Base-by-base conservation (phyloP, 2,888 invertebrate genomes). In the Drosophila fungiperda region DNA sequence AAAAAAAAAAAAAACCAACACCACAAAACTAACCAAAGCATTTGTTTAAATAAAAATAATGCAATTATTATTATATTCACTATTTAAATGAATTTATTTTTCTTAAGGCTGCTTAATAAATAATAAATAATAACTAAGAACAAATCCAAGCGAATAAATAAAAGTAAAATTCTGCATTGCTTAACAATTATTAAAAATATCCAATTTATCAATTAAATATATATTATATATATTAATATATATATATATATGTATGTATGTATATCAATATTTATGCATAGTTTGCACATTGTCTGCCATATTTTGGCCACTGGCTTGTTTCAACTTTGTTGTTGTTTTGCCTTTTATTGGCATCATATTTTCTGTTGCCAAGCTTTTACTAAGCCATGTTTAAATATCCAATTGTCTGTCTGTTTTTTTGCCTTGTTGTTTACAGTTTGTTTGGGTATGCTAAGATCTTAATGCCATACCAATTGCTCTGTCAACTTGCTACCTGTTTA, bases 311-410 rank as follows among this genome's bases (percentile, higher is more conserved):
- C 8, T n/a, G 5, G 4, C 32, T 35, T 45, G 23, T 12, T 8
- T 23, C 12, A 23, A 20, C 42, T 6, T 29, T 29, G 29, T 6
- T 29, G 29, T 29, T 57, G 40, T 78, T 70, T 61, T 15, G 23
- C 57, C 58, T 42, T 42, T 55, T 60, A 29, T 42, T 73, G 69
- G 50, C 61, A 45, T 67, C 60, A 68, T 69, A 59, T 66, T 61
- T 61, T 50, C 32, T 26, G 36, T 36, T 11, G 32, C 68, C 65
- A 58, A 45, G 62, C 58, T 40, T 26, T 49, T 52, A 64, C 68
- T 83, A 85, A 87, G 88, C 80, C 81, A 80, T 73, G 77, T 87
- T 83, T 80, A 87, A 87, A 80, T 76, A 87, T 79, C 62, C 80
- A 42, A 59, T 29, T 29, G 59, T 26, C 38, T 35, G 42, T 53